phyloP scores from a whole-genome alignment of 1,140 invertebrate species.

The Condylostylus longicornis region DNA sequence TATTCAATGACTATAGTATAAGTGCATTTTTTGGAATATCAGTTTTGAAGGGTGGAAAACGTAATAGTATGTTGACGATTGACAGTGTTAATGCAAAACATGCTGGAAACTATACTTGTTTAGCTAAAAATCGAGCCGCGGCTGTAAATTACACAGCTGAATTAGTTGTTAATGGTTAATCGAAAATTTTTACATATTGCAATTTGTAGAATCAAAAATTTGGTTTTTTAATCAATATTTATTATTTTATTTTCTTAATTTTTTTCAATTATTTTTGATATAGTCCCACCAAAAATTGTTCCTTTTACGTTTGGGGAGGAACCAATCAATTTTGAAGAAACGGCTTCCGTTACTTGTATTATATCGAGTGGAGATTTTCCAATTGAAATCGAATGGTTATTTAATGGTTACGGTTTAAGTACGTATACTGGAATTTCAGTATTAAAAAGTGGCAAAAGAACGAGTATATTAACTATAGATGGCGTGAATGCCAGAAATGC shows the following conservation, averaged over 20 bases:
- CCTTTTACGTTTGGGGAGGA: conserved; percentile 53
- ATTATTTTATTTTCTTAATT: too few species aligned
- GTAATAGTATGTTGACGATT: conserved; percentile 36
- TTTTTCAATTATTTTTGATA: too few species aligned
- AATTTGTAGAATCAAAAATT: conserved; percentile 4
- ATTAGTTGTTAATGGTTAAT: conserved; percentile 40
- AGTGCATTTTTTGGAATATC: conserved; percentile 21
- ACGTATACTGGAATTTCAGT: conserved; percentile 36
- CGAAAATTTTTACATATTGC: too few species aligned
- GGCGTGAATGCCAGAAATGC: conserved; percentile 36
- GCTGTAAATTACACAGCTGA: conserved; percentile 36
- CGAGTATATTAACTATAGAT: conserved; percentile 35
- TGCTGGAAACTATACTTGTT: conserved; percentile 50
- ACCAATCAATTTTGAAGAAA: conserved; percentile 52
- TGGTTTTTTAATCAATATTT: conserved; percentile 7
- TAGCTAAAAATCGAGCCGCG: conserved; percentile 43
- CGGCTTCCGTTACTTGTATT: conserved; percentile 56
- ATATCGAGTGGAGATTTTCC: conserved; percentile 55
- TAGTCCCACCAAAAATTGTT: conserved; percentile 50
- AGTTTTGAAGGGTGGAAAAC: conserved; percentile 33
- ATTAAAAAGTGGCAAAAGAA: conserved; percentile 39
- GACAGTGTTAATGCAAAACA: conserved; percentile 43
- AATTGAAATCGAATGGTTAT: conserved; percentile 47
- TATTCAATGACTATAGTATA: conserved; percentile 32
- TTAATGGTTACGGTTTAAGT: conserved; percentile 39